Evolutionary conservation across 2,113 vertebrate genomes (phyloP).

Genomic region (Oreamnos americanus): DNA sequence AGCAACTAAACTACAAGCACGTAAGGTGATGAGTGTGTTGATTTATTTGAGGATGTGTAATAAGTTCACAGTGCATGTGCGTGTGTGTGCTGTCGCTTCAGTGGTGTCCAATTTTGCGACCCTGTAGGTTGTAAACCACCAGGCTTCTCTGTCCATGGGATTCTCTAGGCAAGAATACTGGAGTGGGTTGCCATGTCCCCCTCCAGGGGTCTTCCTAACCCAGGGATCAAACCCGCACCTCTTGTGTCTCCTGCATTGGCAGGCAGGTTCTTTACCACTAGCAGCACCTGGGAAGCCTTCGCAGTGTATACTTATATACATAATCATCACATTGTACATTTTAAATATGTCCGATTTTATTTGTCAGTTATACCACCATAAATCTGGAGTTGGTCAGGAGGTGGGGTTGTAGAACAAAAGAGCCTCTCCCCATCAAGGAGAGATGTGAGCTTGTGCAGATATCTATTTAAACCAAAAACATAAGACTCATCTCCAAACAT

Average conservation of each 20-base stretch:
- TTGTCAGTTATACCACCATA: not conserved
- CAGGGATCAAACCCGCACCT: rapidly evolving
- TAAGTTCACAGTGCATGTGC: not conserved
- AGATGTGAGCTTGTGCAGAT: not conserved
- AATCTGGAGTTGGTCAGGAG: not conserved
- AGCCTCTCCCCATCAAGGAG: not conserved
- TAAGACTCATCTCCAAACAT: not conserved
- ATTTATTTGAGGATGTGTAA: not conserved
- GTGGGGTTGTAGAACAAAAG: not conserved
- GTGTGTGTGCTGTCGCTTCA: not conserved
- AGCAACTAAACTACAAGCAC: not conserved
- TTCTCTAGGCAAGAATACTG: not conserved
- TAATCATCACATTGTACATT: not conserved
- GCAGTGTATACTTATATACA: not conserved
- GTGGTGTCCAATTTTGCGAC: not conserved
- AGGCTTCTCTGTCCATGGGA: not conserved
- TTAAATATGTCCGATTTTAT: not conserved
- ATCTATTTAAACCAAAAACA: not conserved
- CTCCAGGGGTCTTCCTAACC: not conserved
- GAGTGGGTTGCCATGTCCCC: not conserved
- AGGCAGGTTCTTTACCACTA: not conserved
- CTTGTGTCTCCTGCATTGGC: not conserved
- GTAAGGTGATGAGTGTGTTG: not conserved
- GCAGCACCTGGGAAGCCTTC: not conserved
- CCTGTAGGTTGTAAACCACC: not conserved